Conservation (phyloP, 2,797 vertebrate species). For the Darevskia nairensis region DNA sequence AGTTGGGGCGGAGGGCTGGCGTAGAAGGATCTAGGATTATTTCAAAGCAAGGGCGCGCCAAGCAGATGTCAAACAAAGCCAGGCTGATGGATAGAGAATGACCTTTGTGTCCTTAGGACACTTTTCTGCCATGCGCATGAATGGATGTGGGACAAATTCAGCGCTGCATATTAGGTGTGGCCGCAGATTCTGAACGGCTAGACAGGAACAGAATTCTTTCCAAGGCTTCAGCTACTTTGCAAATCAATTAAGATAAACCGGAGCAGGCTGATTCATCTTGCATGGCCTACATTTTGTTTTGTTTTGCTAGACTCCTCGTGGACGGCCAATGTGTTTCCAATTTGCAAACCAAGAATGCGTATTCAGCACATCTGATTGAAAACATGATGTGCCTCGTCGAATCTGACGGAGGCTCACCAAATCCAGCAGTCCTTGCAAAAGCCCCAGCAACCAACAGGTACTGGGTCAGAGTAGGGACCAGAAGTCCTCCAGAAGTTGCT, state of each 20-base stretch:
- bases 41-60: slow-evolving; percentile 45
- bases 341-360: not conserved
- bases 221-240: not conserved
- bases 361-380: not conserved
- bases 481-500: too few species aligned
- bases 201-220: slow-evolving; percentile 19
- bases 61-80: slow-evolving; percentile 57
- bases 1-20: slow-evolving; percentile 43
- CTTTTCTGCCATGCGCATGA: slow-evolving; percentile 39
- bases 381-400: not conserved
- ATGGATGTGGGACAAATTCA: slow-evolving; percentile 40
- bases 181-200: slow-evolving; percentile 9
- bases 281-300: not conserved
- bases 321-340: not conserved
- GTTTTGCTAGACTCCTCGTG: not conserved
- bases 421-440: not conserved
- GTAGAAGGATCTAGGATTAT: not conserved
- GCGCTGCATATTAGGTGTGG: slow-evolving; percentile 40
- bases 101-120: slow-evolving; percentile 53
- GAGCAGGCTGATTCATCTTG: not conserved
- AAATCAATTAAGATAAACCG: not conserved
- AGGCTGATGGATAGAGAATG: slow-evolving; percentile 52
- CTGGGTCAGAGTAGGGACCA: too few species aligned
- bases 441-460: not conserved
- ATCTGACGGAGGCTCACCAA: not conserved